Conservation (phyloP, 2,888 invertebrate species). For the Clanis bilineata region DNA sequence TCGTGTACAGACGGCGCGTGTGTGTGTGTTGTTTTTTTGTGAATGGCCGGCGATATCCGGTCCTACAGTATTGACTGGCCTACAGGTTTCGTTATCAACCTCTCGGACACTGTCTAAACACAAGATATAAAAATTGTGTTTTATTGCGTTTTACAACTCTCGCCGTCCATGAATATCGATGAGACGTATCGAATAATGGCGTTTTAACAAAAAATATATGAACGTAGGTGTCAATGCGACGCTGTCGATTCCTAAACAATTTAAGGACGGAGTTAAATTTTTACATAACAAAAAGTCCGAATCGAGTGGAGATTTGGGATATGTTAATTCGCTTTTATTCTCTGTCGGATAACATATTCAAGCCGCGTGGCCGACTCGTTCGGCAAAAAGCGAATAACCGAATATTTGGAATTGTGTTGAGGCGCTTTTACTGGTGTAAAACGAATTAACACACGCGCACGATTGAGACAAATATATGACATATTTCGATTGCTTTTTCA, state of each 20-base stretch:
- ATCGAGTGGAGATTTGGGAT: slow-evolving; percentile 58
- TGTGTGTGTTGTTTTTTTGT: slow-evolving; percentile 73
- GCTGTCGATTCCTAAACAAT: slow-evolving; percentile 54
- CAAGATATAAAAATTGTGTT: slow-evolving; percentile 79
- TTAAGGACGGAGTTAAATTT: slow-evolving; percentile 64
- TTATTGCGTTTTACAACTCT: slow-evolving; percentile 76
- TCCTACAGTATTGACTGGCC: slow-evolving; percentile 64
- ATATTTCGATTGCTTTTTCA: slow-evolving; percentile 6
- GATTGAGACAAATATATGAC: slow-evolving; percentile 24
- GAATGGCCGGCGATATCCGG: slow-evolving; percentile 80
- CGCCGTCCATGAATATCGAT: slow-evolving; percentile 70
- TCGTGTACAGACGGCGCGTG: slow-evolving; percentile 42
- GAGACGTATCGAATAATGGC: slow-evolving; percentile 66
- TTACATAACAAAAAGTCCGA: slow-evolving; percentile 63
- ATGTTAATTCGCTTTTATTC: slow-evolving; percentile 69
- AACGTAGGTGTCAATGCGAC: slow-evolving; percentile 75
- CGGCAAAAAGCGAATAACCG: slow-evolving; percentile 64
- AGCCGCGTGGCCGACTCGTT: slow-evolving; percentile 48
- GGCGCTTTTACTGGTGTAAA: slow-evolving; percentile 65
- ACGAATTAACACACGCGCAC: slow-evolving; percentile 57
- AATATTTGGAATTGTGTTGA: slow-evolving; percentile 67
- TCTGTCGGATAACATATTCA: slow-evolving; percentile 61
- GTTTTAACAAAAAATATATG: slow-evolving; percentile 48
- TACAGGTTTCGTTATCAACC: slow-evolving; percentile 79
- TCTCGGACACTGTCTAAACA: slow-evolving; percentile 78